phyloP scores from a whole-genome alignment of 1,140 invertebrate genomes.

The Cydia strobilella region DNA sequence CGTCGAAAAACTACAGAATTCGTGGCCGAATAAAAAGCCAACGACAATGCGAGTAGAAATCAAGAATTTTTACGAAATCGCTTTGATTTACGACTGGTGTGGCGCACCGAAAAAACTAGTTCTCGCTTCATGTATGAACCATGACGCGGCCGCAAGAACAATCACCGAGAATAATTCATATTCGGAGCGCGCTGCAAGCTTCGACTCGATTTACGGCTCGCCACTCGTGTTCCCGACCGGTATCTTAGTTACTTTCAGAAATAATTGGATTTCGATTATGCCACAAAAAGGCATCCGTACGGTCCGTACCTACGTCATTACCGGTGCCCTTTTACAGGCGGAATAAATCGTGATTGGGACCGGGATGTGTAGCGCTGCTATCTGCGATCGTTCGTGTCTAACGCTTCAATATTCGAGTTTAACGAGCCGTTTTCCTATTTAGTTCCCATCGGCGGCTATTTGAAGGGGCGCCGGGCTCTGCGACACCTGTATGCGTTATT shows the following conservation, averaged over 20 bases:
- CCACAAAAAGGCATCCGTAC: constrained; percentile 56
- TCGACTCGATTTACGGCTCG: constrained; percentile 64
- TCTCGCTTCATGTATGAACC: constrained; percentile 79
- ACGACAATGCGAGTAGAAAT: constrained; percentile 43
- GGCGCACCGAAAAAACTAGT: constrained; percentile 70
- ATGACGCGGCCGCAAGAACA: constrained; percentile 74
- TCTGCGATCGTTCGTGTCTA: constrained; percentile 58
- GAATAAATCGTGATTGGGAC: constrained; percentile 70
- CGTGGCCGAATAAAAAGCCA: constrained; percentile 45
- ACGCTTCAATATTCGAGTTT: constrained; percentile 53
- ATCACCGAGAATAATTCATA: constrained; percentile 80
- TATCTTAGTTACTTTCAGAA: constrained; percentile 75
- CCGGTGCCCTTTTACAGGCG: constrained; percentile 68
- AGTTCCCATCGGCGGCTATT: constrained; percentile 66
- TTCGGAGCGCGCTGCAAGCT: constrained; percentile 78
- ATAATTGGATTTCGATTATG: constrained; percentile 79
- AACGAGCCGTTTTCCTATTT: constrained; percentile 59
- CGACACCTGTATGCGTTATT: constrained; percentile 78
- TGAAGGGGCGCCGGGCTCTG: constrained; percentile 61
- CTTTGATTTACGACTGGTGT: constrained; percentile 60
- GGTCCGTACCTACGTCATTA: constrained; percentile 64
- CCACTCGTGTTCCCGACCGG: constrained; percentile 55
- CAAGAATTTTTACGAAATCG: constrained; percentile 58
- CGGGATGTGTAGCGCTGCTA: constrained; percentile 48
- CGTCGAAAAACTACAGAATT: constrained; percentile 40